Conservation (phyloP, 2,888 invertebrate species). For the Pyralis farinalis region DNA sequence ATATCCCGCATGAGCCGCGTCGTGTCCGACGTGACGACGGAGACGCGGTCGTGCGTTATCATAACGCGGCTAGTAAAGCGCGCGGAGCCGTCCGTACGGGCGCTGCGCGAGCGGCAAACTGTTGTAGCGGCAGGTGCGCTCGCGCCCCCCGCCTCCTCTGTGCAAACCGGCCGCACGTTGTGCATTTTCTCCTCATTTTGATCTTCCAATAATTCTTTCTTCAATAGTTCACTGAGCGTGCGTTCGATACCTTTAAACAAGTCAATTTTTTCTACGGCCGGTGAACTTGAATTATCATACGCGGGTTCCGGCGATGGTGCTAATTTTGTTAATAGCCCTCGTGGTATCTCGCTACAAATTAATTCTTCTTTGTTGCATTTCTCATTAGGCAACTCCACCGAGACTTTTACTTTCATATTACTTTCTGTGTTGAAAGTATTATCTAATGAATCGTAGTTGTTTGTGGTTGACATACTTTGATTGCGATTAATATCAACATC, state of each 20-base stretch:
- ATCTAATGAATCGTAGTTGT: conserved; percentile 58
- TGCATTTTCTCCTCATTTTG: conserved; percentile 73
- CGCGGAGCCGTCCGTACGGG: conserved; percentile 80
- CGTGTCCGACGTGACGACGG: conserved; percentile 88
- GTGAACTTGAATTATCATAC: conserved; percentile 36
- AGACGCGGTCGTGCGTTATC: conserved; percentile 91
- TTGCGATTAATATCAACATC: conserved; percentile 49
- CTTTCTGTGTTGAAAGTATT: conserved; percentile 44
- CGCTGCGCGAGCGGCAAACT: conserved; percentile 79
- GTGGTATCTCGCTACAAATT: conserved; percentile 36
- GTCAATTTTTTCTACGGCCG: conserved; percentile 64
- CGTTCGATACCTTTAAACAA: conserved; percentile 77
- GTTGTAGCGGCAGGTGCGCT: conserved; percentile 71
- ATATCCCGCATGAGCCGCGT: conserved; percentile 86
- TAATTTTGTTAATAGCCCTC: conserved; percentile 44
- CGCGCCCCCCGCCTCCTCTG: conserved; percentile 67
- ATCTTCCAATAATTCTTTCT: conserved; percentile 76
- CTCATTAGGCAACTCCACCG: conserved; percentile 49
- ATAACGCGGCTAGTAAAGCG: conserved; percentile 94
- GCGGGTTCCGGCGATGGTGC: conserved; percentile 57
- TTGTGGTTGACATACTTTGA: conserved; percentile 54
- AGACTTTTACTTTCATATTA: conserved; percentile 61
- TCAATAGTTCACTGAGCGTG: conserved; percentile 77
- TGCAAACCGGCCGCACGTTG: conserved; percentile 65
- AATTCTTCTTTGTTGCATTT: conserved; percentile 35